Base-by-base conservation (phyloP, 2,888 invertebrate genomes). In the Drosophila birchii region DNA sequence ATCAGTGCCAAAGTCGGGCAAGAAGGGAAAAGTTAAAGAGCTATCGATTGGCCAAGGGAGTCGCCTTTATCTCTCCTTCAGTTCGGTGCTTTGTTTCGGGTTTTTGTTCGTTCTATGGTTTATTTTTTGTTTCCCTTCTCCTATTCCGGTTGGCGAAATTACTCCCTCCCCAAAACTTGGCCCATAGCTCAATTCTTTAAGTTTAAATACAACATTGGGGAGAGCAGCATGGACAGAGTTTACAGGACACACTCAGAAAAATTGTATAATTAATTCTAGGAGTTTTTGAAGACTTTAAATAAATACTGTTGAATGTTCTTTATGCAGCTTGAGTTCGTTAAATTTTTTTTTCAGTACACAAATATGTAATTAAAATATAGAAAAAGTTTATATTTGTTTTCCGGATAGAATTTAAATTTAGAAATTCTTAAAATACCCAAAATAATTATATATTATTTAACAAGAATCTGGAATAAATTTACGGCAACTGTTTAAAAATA, bases 161-260 rank as follows among this genome's bases (percentile, higher is more conserved):
- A 67, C 68, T 43, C 47, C 56, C 26, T 26, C 26, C 51, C 54
- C 53, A 38, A 41, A 87, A 87, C 78, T 78, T 80, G 75, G 64
- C 45, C 60, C 55, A 39, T 12, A 45, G 74, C 76, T 53, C 67
- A 78, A 87, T 87, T 72, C 88, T 73, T 82, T 75, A 87, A 78
- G 76, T 86, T 88, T 86, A 86, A 86, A 89, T 86, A 88, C 80
- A 79, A 75, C 78, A 69, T 75, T 76, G 57, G 44, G 61, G 16
- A 70, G 53, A 26, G 38, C 6, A 1, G 20, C 11, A 9, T 2
- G 34, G 12, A 54, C 44, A 23, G 45, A 9, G 44, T 16, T n/a
- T 11, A 23, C 20, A 32, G 12, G n/a, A 18, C 18, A 34, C 62
- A 62, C 62, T 60, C 29, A 11, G 38, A 26, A 16, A 63, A 63